These are phyloP conservation scores for Sminthurides bifidus DNA, from an alignment of 1,140 invertebrate genomes.

Conservation along the genomic window DNA sequence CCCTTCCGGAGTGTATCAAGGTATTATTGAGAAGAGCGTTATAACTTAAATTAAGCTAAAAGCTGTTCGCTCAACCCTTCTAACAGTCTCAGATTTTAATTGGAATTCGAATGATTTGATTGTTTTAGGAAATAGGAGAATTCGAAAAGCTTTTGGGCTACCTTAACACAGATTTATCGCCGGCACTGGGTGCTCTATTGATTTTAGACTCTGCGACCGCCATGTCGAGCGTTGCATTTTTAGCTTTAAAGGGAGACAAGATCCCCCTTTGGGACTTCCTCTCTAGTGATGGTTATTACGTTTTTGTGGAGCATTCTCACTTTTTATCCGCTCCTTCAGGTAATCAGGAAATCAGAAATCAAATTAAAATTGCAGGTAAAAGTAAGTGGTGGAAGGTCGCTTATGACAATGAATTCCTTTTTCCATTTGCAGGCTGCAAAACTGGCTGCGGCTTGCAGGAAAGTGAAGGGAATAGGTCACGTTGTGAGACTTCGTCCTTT, in stretches of 20 bases:
- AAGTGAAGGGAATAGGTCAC: slow-evolving; percentile 56
- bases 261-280: slow-evolving; percentile 44
- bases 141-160: slow-evolving; percentile 61
- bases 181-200: slow-evolving; percentile 59
- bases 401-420: background rate
- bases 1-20: slow-evolving; percentile 61
- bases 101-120: background rate
- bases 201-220: slow-evolving; percentile 60
- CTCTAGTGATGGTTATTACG: slow-evolving; percentile 44
- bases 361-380: background rate
- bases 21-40: too few species aligned
- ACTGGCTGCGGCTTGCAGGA: slow-evolving; percentile 57
- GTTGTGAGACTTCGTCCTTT: slow-evolving; percentile 63
- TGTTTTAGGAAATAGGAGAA: slow-evolving; percentile 57
- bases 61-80: slow-evolving; percentile 9
- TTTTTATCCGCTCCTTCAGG: slow-evolving; percentile 55
- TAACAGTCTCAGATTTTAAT: background rate
- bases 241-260: slow-evolving; percentile 47
- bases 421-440: slow-evolving; percentile 53
- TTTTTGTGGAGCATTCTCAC: slow-evolving; percentile 55
- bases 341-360: slow-evolving; percentile 35
- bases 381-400: too few species aligned
- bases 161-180: slow-evolving; percentile 57
- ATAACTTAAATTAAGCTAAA: background rate
- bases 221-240: slow-evolving; percentile 50